Percentiles rank a stretch among this genome's conserved stretches.
Evolutionary conservation across 1,140 invertebrate genomes (phyloP).

Genomic region (Heliconius melpomene): DNA sequence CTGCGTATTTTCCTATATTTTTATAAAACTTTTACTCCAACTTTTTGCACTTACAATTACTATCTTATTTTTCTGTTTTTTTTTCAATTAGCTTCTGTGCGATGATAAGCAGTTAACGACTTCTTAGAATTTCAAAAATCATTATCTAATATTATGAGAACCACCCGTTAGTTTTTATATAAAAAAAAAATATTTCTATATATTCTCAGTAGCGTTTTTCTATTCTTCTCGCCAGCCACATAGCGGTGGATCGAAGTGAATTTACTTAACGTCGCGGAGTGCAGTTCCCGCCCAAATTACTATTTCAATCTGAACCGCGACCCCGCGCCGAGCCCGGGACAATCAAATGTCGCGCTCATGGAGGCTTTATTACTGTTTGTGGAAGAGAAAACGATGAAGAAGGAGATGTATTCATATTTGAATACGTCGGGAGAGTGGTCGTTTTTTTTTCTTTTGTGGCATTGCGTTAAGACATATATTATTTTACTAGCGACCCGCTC

Average conservation of each 20-base stretch:
- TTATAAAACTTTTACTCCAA: not conserved
- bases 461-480: too few relatives aligned
- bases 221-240: constrained; percentile 25
- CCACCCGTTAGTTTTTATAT: not conserved
- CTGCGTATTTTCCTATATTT: not conserved
- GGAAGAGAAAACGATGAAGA: not conserved
- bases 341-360: constrained; percentile 43
- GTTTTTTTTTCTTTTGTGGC: not conserved
- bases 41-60: not conserved
- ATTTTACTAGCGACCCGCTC: too few relatives aligned
- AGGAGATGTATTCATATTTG: constrained; percentile 5
- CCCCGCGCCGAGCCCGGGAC: constrained; percentile 38
- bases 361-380: constrained; percentile 41
- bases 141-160: too few relatives aligned
- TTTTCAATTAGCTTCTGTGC: not conserved
- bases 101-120: not conserved
- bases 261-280: constrained; percentile 64
- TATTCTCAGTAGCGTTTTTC: constrained; percentile 19
- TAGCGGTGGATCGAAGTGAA: constrained; percentile 51
- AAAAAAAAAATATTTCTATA: constrained; percentile 3
- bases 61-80: not conserved
- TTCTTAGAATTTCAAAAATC: not conserved
- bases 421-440: not conserved
- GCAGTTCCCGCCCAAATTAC: constrained; percentile 67
- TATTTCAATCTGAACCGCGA: constrained; percentile 63